Conservation (phyloP, 1,140 invertebrate species). For the Temnothorax nylanderi region DNA sequence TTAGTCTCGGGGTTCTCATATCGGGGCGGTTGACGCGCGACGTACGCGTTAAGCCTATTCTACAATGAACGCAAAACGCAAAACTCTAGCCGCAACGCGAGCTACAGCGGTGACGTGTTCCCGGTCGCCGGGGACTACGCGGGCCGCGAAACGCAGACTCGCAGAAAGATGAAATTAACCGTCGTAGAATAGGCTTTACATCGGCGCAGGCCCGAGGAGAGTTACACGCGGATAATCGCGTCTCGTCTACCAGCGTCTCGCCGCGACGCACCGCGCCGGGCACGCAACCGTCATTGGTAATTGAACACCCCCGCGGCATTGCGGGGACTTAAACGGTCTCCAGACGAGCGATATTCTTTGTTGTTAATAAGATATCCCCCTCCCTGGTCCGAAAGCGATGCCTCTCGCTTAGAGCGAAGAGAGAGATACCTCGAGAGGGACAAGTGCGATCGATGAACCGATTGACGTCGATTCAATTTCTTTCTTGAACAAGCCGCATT, state of each 20-base stretch:
- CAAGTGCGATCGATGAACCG: neutral
- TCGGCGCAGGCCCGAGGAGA: neutral
- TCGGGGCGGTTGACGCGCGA: slow-evolving; percentile 64
- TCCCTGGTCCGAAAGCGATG: neutral
- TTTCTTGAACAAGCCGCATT: neutral
- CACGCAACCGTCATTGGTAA: slow-evolving; percentile 50
- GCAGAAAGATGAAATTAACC: too few species aligned
- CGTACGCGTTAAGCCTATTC: neutral
- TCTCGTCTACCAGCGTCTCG: slow-evolving; percentile 14
- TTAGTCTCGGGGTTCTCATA: slow-evolving; percentile 66
- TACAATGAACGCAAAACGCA: too few species aligned
- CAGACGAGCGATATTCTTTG: slow-evolving; percentile 38
- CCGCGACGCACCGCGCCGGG: slow-evolving; percentile 5
- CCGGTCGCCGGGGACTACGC: too few species aligned
- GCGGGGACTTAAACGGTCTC: slow-evolving; percentile 44
- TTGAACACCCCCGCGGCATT: slow-evolving; percentile 54
- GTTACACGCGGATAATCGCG: slow-evolving; percentile 44
- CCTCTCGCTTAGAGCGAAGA: neutral
- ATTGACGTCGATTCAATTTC: neutral
- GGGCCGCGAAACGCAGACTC: too few species aligned
- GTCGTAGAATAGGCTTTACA: too few species aligned
- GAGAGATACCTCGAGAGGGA: neutral
- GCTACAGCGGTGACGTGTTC: too few species aligned
- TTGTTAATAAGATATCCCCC: slow-evolving; percentile 22
- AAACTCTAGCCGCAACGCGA: too few species aligned